Base-by-base conservation (phyloP, 2,113 vertebrate genomes). In the Nannobrachium achirus region DNA sequence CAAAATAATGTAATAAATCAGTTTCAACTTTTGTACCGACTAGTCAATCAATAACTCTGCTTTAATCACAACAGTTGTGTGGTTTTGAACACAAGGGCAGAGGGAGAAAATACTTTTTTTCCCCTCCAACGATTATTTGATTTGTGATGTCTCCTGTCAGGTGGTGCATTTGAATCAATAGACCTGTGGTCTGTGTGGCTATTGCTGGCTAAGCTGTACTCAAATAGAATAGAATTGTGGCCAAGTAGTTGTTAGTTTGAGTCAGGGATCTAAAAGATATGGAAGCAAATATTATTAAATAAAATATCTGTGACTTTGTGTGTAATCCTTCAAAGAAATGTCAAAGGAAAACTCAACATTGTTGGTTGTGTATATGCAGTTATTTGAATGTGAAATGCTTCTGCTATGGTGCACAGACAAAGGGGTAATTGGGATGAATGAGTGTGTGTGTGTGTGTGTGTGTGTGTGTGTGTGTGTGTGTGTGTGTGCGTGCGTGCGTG, bases 21-120 rank as follows among this genome's bases (percentile, higher is more conserved):
- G 39, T 14, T 16, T 52, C n/a, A 15, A 45, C 55, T 63, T 75
- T 76, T 78, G 49, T 55, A 16, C n/a, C 55, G 49, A 58, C 44
- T 68, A 50, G 68, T 49, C 69, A 83, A 85, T 84, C 41, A 82
- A 19, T 88, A 79, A 86, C 69, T 51, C 7, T 59, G 33, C 69
- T 73, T 76, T 72, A 80, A 79, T 76, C 19, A 16, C 10, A n/a
- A 14, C 19, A 7, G n/a, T 67, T 80, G 16, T 55, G 3, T 11
- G 8, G 25, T 33, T 40, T 58, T 84, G 67, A 52, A 62, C 2
- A 75, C 56, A 48, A 13, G 25, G 40, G 14, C 56, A n/a, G 19
- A 33, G 25, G 25, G 6, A 33, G 25, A 75, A 73, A 57, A 25
- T 18, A 64, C 9, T 25, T 50, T 16, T 56, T 15, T 83, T 79